Conservation (phyloP, 64 coral and sea anemone genomes). For the Orbicella faveolata region DNA sequence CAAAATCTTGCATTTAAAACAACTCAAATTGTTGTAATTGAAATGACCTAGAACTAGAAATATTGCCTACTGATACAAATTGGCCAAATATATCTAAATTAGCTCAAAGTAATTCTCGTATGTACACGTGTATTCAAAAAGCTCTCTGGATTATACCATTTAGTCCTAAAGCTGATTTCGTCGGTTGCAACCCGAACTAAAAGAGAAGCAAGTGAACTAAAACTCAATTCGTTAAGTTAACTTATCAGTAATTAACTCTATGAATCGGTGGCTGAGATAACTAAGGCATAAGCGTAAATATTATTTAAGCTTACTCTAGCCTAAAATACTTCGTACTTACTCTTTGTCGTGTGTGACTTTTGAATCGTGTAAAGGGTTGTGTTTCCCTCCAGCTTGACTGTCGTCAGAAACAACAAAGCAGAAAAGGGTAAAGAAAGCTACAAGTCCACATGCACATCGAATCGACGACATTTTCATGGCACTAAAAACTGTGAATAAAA, state of each 20-base stretch:
- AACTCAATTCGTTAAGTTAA: background rate
- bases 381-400: background rate
- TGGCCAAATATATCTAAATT: background rate
- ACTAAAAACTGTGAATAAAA: no score
- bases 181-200: no score
- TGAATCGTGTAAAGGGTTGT: constrained; percentile 54
- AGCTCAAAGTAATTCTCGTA: no score
- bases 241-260: background rate
- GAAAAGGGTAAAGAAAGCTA: background rate
- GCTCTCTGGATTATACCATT: background rate
- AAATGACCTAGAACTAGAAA: no score
- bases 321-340: constrained; percentile 11
- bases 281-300: no score
- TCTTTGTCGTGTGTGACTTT: constrained; percentile 75
- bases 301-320: no score
- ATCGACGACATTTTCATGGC: background rate
- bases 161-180: no score
- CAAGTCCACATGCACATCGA: background rate
- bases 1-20: no score
- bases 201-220: background rate
- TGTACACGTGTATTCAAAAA: background rate
- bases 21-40: no score
- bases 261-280: no score
- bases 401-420: background rate
- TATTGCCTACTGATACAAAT: no score